Percentiles rank a stretch among this genome's conserved stretches.
Conservation (phyloP, 2,113 vertebrate species). For the Polypterus bichir region DNA sequence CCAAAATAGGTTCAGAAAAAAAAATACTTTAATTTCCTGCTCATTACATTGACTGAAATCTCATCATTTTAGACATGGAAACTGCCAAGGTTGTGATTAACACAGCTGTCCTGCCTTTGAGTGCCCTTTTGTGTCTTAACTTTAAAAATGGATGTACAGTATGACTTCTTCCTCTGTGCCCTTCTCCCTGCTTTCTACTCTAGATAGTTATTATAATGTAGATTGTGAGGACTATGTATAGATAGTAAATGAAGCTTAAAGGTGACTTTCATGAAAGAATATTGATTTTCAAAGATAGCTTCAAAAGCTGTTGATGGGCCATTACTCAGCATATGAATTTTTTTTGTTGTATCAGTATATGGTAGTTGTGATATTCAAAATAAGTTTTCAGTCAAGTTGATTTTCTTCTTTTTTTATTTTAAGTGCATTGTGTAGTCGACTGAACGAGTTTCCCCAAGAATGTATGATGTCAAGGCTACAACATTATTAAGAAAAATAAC, state of each 20-base stretch:
- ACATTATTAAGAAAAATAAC: neutral
- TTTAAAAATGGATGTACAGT: conserved; percentile 24
- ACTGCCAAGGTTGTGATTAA: conserved; percentile 36
- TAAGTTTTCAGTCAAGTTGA: no score
- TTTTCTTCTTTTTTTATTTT: neutral
- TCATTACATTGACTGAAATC: conserved; percentile 11
- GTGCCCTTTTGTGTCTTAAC: conserved; percentile 47
- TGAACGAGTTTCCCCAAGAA: neutral
- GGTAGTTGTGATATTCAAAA: neutral
- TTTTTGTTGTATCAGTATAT: neutral
- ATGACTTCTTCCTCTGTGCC: conserved; percentile 3
- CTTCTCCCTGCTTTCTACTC: conserved; percentile 21
- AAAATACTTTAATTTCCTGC: no score
- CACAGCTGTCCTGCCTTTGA: conserved; percentile 36
- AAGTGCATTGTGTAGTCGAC: neutral
- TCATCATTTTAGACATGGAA: conserved; percentile 27
- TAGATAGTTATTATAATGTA: conserved; percentile 23
- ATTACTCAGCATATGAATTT: conserved; percentile 16
- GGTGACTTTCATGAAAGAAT: conserved; percentile 15
- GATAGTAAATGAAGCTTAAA: conserved; percentile 15
- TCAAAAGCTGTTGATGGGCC: conserved; percentile 21
- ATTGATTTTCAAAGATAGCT: conserved; percentile 17
- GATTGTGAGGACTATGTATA: conserved; percentile 18
- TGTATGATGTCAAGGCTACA: neutral
- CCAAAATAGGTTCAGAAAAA: no score